phyloP scores from a whole-genome alignment of 2,888 invertebrate genomes.

The Lycaena phlaeas region DNA sequence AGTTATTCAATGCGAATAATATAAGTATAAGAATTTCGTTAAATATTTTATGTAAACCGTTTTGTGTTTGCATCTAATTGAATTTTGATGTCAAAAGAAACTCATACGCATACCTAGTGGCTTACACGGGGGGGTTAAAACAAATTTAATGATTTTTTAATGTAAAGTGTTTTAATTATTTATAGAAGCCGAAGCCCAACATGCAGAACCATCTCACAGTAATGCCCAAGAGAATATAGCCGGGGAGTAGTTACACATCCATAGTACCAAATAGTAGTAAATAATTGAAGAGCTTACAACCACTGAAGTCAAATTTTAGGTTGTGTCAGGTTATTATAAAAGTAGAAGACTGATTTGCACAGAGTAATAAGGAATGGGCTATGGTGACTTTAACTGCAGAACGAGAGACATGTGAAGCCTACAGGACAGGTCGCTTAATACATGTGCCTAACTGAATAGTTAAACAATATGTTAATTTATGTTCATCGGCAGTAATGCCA shows the following conservation, averaged over 20 bases:
- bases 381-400: not conserved
- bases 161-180: conserved; percentile 24
- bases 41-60: too few relatives aligned
- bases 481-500: not conserved
- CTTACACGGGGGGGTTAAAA: too few relatives aligned
- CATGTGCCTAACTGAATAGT: conserved; percentile 19
- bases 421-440: too few relatives aligned
- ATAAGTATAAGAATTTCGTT: too few relatives aligned
- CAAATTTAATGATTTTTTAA: too few relatives aligned
- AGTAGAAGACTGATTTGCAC: conserved; percentile 5
- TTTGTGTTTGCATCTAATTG: too few relatives aligned
- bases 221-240: conserved; percentile 38
- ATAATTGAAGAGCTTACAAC: conserved; percentile 18
- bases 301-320: not conserved
- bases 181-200: conserved; percentile 53
- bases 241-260: conserved; percentile 26
- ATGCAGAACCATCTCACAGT: conserved; percentile 54
- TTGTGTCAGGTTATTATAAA: not conserved
- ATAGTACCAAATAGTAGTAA: conserved; percentile 17
- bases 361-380: not conserved
- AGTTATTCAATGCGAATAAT: too few relatives aligned
- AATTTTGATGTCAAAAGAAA: too few relatives aligned
- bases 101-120: too few relatives aligned
- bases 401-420: too few relatives aligned
- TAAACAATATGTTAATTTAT: conserved; percentile 11